Evolutionary conservation across 1,140 invertebrate species (phyloP), one percentile per base, ranked within the genome.

Genomic region (Lethocerus indicus): DNA sequence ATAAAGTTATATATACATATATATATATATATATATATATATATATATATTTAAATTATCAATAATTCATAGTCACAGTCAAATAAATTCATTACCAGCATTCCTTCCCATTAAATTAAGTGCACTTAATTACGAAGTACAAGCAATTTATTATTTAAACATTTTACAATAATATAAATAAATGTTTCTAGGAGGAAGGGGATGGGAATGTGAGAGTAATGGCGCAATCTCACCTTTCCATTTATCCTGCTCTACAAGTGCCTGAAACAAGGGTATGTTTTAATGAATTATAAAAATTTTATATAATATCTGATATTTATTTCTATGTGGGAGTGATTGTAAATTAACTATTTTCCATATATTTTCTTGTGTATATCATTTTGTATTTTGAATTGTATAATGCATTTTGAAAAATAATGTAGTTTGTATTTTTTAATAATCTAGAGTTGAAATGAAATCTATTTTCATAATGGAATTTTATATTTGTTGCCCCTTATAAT

Each of bases 131-230:
- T n/a, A n/a, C n/a, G n/a, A n/a, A 9, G n/a, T 32, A 32, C 29
- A 9, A 32, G 9, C 29, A 39, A 39, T 39, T 39, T 39, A 14
- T 39, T 7, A 39, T 7, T 39, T 18, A 16, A 18, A 39, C 21
- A 7, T 39, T 9, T 3, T 21, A 32, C 28, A 47, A 55, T 50
- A 49, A 52, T 6, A 23, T 42, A 24, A 18, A 16, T 44, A 28
- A 56, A 41, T 41, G 54, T 47, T 60, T 61, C 27, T 49, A 70
- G 69, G 65, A 65, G 64, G 66, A 68, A 68, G 64, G 64, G 66
- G 64, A 66, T 68, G 66, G 68, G 67, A 64, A 68, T 67, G 67
- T 65, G 64, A 64, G 60, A 64, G 63, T 64, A 64, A 62, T 65
- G 63, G 64, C 62, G 63, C 63, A 67, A 61, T 54, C 55, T 41